Evolutionary conservation across 1,140 invertebrate genomes (phyloP), one percentile per base, ranked within the genome.

Genomic region (Hyles euphorbiae): DNA sequence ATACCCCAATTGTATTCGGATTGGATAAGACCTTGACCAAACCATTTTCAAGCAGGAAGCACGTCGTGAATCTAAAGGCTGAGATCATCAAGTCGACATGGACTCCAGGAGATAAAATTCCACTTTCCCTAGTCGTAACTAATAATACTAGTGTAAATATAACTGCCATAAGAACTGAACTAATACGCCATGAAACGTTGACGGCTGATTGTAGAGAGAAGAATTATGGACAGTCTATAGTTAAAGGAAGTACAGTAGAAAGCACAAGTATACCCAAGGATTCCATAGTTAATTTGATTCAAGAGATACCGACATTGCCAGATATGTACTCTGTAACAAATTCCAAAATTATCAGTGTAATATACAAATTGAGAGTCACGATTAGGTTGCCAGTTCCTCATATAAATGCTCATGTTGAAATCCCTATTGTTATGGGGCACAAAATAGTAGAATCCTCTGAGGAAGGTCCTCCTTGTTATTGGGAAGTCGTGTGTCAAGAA

Each of bases 91-190:
- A 52, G n/a, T 55, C 61, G 2, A 36, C 44, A 7, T 45, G 55
- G n/a, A 9, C 34, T 22, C 56, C 61, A 36, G 61, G 57, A 6
- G 55, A 59, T 22, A 59, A 59, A 5, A 46, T 52, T 0, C 34
- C 8, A n/a, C 3, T 63, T 12, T 45, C 40, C 6, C 49, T 40
- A 12, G 46, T 49, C 6, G 22, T 60, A 12, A 52, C 36, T 7
- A 63, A 63, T 52, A 11, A 63, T 10, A 44, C 57, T 0, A 44
- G 34, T 22, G 11, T 56, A 10, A 33, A 12, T 9, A n/a, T 63
- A 40, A 47, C 40, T 33, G n/a, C 33, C 1, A 43, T 63, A 9
- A 56, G 6, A 46, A 48, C 49, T 1, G 50, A 53, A 45, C 9
- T 64, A 9, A 9, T 56, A 9, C 11, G 3, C 6, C 11, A 34